Conservation (phyloP, 2,888 invertebrate species). For the Eretmocerus hayati region DNA sequence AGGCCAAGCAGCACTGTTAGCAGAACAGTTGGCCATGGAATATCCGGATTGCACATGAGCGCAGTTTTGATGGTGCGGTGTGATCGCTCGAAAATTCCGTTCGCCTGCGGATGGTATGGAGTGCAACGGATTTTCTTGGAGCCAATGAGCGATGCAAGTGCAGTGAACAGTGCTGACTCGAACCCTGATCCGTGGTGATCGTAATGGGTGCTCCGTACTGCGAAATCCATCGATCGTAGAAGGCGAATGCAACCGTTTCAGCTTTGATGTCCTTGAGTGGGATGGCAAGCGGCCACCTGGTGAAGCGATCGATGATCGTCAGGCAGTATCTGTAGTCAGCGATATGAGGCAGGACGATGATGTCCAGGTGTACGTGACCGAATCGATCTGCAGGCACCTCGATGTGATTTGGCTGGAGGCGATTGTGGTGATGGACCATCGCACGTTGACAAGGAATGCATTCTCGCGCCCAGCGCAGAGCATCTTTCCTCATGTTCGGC, state of each 20-base stretch:
- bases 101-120: neutral
- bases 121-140: neutral
- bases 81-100: neutral
- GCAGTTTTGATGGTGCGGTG: neutral
- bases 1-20: neutral
- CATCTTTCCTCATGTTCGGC: neutral
- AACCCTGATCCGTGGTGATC: constrained; percentile 11
- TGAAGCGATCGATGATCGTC: neutral
- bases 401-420: neutral
- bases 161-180: constrained; percentile 1
- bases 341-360: neutral
- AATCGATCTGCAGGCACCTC: neutral
- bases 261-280: neutral
- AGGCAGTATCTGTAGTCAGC: neutral
- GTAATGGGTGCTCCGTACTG: constrained; percentile 3
- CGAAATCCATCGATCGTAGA: neutral
- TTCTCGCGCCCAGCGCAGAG: neutral
- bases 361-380: constrained; percentile 1
- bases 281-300: neutral
- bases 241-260: neutral
- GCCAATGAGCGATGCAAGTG: neutral
- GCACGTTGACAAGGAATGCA: neutral
- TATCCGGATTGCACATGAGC: neutral
- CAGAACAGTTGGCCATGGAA: neutral
- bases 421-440: neutral